These are phyloP conservation scores for Bilobella aurantiaca DNA, from an alignment of 1,140 invertebrate species.

Conservation along the genomic window DNA sequence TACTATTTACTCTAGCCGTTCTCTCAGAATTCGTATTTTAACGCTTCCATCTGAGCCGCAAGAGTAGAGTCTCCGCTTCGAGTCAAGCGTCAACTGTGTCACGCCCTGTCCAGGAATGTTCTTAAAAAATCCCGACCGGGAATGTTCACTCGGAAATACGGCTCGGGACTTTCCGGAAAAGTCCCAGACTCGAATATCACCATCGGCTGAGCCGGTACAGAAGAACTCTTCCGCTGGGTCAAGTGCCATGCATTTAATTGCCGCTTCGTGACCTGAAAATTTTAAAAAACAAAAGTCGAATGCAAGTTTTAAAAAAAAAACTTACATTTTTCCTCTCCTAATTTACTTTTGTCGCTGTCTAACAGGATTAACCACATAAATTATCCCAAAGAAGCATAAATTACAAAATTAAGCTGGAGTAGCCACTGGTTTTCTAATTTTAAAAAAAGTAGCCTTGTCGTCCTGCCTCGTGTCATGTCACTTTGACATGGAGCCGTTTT, in stretches of 20 bases:
- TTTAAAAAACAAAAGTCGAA: background rate
- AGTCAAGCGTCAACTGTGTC: slow-evolving; percentile 84
- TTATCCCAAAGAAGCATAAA: no score
- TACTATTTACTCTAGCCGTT: background rate
- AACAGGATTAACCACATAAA: no score
- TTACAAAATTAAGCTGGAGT: no score
- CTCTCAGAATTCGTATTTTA: slow-evolving; percentile 74
- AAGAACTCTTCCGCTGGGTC: slow-evolving; percentile 94
- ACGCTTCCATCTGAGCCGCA: slow-evolving; percentile 98
- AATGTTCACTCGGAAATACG: slow-evolving; percentile 79
- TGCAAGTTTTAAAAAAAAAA: background rate
- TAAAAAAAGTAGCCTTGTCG: no score
- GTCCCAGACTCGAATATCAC: slow-evolving; percentile 83
- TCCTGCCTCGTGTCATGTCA: no score
- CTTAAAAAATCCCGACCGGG: slow-evolving; percentile 84
- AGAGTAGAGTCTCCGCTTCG: slow-evolving; percentile 77
- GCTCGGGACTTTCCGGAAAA: slow-evolving; percentile 29
- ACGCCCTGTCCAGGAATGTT: slow-evolving; percentile 86
- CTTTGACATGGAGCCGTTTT: no score
- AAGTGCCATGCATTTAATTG: slow-evolving; percentile 86
- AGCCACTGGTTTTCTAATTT: no score
- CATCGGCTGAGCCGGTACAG: slow-evolving; percentile 94
- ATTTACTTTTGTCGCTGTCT: no score
- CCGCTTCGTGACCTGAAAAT: slow-evolving; percentile 59
- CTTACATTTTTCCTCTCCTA: background rate